Evolutionary conservation across 37 sponge, comb jelly and placozoan species (phyloP), one percentile per base, ranked within the genome.

Genomic region (Aplysina aerophoba): DNA sequence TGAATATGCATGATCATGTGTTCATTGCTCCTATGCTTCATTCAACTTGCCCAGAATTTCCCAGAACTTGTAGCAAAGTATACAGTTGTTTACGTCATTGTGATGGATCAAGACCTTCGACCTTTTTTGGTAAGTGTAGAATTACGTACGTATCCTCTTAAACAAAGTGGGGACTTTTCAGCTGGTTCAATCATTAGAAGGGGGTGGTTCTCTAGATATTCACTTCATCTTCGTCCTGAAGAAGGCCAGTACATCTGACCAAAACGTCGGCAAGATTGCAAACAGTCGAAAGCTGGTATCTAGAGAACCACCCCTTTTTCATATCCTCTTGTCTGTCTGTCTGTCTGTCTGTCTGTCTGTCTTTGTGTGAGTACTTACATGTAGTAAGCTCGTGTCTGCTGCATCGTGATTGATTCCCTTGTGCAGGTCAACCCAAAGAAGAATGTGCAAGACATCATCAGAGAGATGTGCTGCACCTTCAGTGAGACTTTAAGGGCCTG

Each of bases 51-150:
- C 3, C 25, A 91, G 89, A 83, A 84, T 37, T 92, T 55, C 55
- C 81, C 79, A 55, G 72, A 85, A 6, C 66, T 92, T 34, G 71
- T 85, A 33, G 81, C 79, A 12, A 68, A 81, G 37, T 82, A 88
- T 73, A 55, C 50, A 50, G 66, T 89, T 25, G 73, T 92, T n/a
- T 82, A 92, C 33, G 71, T 92, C 39, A 80, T 85, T 20, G 79
- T 92, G 34, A 66, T 92, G 79, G 81, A 92, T 27, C 82, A 85
- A 73, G 92, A 88, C 31, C 75, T 87, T 27, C 77, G 92, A 8
- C 69, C 88, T 15, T 25, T 92, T 19, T 69, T 92, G 83, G 92
- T 92, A 40, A 84, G 81, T 83, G 21, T 31, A 31, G 21, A 36
- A 8, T 72, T 72, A 28, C 55, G n/a, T n/a, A n/a, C n/a, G n/a